phyloP scores from a whole-genome alignment of 2,888 invertebrate genomes.

The Enoplolaimus lenunculus region DNA sequence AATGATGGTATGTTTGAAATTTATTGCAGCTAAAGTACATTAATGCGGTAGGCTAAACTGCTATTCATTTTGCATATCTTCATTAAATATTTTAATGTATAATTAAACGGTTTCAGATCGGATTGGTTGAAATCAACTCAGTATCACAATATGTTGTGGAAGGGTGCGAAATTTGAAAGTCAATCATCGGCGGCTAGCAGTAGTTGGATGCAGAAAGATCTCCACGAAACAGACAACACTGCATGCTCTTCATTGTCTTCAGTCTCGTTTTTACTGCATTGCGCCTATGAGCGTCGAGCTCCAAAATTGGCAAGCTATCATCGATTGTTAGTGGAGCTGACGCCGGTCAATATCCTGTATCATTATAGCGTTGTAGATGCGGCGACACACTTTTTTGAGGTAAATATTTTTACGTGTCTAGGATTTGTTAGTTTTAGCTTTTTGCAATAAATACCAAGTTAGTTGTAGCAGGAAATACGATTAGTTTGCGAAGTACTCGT shows the following conservation, averaged over 20 bases:
- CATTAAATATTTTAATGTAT: too few relatives aligned
- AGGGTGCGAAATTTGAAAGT: not conserved
- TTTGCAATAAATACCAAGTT: too few relatives aligned
- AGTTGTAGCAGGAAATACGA: too few relatives aligned
- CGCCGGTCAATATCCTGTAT: constrained; percentile 35
- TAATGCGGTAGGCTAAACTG: too few relatives aligned
- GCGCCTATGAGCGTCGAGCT: constrained; percentile 33
- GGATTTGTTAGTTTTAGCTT: not conserved
- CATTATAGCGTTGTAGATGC: constrained; percentile 26
- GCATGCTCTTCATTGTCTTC: too few relatives aligned
- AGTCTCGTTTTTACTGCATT: constrained; percentile 27
- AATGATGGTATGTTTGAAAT: too few relatives aligned
- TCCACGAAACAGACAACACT: too few relatives aligned
- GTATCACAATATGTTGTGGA: not conserved
- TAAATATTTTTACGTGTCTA: not conserved
- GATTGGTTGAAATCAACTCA: constrained; percentile 28
- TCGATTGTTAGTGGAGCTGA: constrained; percentile 30
- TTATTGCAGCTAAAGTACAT: too few relatives aligned
- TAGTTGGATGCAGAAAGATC: too few relatives aligned
- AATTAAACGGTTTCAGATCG: constrained; percentile 30
- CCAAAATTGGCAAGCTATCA: constrained; percentile 32
- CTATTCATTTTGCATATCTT: too few relatives aligned
- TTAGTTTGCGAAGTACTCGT: too few relatives aligned
- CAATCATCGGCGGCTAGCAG: too few relatives aligned
- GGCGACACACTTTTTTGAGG: constrained; percentile 9